Conservation (phyloP, 35 echinoderm and acorn worm species). For the Ophioderma brevispina region DNA sequence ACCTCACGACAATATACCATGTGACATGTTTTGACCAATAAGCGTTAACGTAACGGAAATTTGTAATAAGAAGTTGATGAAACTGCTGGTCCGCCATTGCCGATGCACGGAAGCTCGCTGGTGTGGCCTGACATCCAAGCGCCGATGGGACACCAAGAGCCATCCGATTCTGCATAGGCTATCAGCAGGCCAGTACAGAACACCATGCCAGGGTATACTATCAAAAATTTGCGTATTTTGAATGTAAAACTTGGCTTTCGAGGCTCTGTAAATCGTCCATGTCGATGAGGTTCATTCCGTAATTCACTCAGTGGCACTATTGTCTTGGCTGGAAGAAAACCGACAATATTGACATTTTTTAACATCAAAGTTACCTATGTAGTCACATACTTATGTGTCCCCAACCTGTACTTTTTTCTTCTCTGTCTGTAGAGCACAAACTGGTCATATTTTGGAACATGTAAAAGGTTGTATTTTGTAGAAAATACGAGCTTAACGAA, state of each 20-base stretch:
- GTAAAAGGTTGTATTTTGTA: background rate
- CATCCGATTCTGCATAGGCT: slow-evolving; percentile 94
- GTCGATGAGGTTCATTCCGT: background rate
- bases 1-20: slow-evolving; percentile 72
- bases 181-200: slow-evolving; percentile 90
- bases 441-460: background rate
- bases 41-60: slow-evolving; percentile 33
- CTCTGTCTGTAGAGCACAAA: background rate
- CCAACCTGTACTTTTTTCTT: background rate
- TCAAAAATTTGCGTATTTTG: slow-evolving; percentile 76
- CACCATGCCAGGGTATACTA: slow-evolving; percentile 91
- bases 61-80: slow-evolving; percentile 63
- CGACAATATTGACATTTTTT: background rate
- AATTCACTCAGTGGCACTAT: background rate
- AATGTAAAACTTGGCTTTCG: slow-evolving; percentile 33
- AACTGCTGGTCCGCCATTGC: slow-evolving; percentile 99
- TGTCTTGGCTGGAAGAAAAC: background rate
- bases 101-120: slow-evolving; percentile 96
- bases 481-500: too few relatives aligned
- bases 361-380: background rate
- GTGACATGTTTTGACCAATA: slow-evolving; percentile 95
- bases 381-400: background rate
- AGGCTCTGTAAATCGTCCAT: background rate
- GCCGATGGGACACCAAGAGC: slow-evolving; percentile 92
- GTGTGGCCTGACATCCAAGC: slow-evolving; percentile 76